Conservation (phyloP, 92 coral and sea anemone species). For the Palythoa grandis region DNA sequence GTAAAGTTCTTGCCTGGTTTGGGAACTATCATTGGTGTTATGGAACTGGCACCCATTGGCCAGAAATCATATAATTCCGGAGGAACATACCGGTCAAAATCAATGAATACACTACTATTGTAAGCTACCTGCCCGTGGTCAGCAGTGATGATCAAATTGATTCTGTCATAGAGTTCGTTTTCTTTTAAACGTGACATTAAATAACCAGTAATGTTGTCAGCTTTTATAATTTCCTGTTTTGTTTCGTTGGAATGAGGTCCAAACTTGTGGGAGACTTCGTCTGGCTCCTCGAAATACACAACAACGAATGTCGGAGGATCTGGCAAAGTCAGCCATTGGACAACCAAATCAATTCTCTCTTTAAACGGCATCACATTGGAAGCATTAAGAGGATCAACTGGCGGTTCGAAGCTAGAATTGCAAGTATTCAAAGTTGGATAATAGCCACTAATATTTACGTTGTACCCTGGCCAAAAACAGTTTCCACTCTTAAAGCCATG, state of each 20-base stretch:
- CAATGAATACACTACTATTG: conserved; percentile 53
- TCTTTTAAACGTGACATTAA: conserved; percentile 51
- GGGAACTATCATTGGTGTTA: conserved; percentile 42
- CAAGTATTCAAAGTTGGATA: conserved; percentile 52
- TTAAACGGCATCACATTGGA: conserved; percentile 55
- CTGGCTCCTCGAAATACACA: conserved; percentile 74
- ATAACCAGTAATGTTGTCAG: conserved; percentile 56
- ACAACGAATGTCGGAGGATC: conserved; percentile 66
- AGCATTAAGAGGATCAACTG: conserved; percentile 41
- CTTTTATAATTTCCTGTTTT: conserved; percentile 48
- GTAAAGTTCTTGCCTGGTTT: conserved; percentile 33
- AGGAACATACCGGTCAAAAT: conserved; percentile 60
- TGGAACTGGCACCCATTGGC: conserved; percentile 30
- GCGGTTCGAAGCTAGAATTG: conserved; percentile 43
- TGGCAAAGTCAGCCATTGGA: conserved; percentile 56
- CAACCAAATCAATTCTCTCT: conserved; percentile 65
- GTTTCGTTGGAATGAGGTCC: conserved; percentile 66
- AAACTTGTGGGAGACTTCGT: conserved; percentile 69
- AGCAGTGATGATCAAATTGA: conserved; percentile 77
- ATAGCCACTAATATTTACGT: conserved; percentile 59
- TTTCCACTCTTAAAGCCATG: conserved; percentile 70
- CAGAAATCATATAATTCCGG: conserved; percentile 54
- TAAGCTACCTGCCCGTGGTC: conserved; percentile 84
- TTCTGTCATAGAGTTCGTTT: conserved; percentile 42
- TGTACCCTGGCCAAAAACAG: conserved; percentile 85